Base-by-base conservation (phyloP, 2,888 invertebrate species). In the Melikaiella ostensackeni region DNA sequence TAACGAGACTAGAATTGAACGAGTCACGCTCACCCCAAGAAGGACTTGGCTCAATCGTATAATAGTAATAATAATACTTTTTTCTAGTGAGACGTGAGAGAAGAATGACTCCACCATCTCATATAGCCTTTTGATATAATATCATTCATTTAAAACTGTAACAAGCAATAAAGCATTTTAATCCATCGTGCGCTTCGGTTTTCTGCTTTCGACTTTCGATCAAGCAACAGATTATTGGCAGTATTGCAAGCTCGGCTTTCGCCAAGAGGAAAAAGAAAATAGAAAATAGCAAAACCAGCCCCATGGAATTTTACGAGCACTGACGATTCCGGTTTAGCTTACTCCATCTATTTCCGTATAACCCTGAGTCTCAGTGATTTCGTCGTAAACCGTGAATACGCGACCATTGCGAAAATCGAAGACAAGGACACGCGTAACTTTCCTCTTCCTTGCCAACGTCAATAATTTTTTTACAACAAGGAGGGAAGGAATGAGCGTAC, bases 341-440 rank as follows among this genome's bases (percentile, higher is more conserved):
- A 50, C 70, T 70, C 70, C 50, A 70, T n/a, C 46, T 46, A 70
- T 70, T 70, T 70, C 50, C 46, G 50, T 70, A 70, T 50, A 70
- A 70, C 50, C n/a, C 50, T 50, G 70, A 70, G 70, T 57, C 75
- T 80, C 75, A 77, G 81, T 80, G 83, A 84, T 85, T 85, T 81
- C 73, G 46, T 83, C 82, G 83, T 84, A 82, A 85, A 82, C 75
- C 73, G 75, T 55, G 64, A 57, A 63, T 55, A 64, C 27, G 55
- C 77, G 77, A 74, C 75, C 55, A 75, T 75, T 63, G 35, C 75
- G 80, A 55, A 79, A 83, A 85, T 85, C 81, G 79, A 85, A 81
- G 79, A 80, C 82, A 82, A 83, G 77, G 77, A 77, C 38, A 70
- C 38, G 27, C 35, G 27, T 24, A 70, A 35, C 70, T 61, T 61